A percentile compares a stretch with the other conserved stretches of the same genome.
Conservation (phyloP, 2,888 invertebrate genomes). For the Automeris io region DNA sequence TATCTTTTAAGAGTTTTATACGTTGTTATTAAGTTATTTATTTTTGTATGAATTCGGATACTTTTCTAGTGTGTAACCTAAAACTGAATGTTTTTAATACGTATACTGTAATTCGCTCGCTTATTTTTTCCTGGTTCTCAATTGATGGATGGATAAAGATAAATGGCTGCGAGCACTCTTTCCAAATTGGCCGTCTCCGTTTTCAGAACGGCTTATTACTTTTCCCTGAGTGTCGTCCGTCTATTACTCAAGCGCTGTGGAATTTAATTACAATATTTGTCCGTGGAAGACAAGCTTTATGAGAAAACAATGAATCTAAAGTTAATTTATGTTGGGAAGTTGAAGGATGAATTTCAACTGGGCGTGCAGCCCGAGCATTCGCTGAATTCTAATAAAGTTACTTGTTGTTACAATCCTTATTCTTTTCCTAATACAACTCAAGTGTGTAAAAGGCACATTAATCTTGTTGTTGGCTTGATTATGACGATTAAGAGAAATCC, state of each 20-base stretch:
- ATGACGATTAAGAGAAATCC: no score
- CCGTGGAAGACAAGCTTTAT: constrained; percentile 31
- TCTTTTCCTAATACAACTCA: no score
- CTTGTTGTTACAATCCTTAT: no score
- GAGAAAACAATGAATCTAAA: constrained; percentile 36
- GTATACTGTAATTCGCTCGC: constrained; percentile 12
- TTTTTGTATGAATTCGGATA: not conserved
- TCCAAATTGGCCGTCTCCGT: constrained; percentile 42
- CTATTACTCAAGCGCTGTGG: constrained; percentile 6
- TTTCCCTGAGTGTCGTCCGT: constrained; percentile 28
- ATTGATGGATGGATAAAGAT: constrained; percentile 54
- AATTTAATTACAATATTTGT: constrained; percentile 43
- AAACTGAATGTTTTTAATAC: constrained; percentile 2
- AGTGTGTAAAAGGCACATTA: no score
- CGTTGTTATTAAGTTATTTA: not conserved
- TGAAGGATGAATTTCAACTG: constrained; percentile 21
- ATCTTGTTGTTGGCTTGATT: no score
- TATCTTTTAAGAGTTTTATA: not conserved
- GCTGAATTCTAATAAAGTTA: constrained; percentile 18
- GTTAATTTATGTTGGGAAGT: constrained; percentile 30
- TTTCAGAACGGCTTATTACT: constrained; percentile 49
- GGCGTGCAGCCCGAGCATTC: constrained; percentile 14
- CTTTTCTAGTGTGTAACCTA: not conserved
- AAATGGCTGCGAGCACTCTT: constrained; percentile 49
- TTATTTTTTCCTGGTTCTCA: constrained; percentile 32